phyloP scores from a whole-genome alignment of 2,797 vertebrate species.

The Sebastes umbrosus region DNA sequence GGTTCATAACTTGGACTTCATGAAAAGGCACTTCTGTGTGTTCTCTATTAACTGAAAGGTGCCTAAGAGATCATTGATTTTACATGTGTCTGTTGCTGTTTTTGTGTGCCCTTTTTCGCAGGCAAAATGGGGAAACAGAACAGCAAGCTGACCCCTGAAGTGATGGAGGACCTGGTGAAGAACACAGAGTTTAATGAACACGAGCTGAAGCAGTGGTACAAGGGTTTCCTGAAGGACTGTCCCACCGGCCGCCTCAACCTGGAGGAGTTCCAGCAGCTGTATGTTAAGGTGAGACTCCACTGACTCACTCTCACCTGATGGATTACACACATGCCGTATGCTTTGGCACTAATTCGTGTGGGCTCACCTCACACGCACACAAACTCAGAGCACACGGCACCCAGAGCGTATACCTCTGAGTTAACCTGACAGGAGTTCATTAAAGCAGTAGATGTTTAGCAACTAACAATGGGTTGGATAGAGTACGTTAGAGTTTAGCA shows the following conservation, averaged over 20 bases:
- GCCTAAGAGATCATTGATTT: not conserved
- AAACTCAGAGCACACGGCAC: not conserved
- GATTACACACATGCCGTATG: not conserved
- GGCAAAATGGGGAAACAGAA: conserved; percentile 97
- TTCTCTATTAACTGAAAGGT: not conserved
- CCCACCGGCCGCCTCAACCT: conserved; percentile 94
- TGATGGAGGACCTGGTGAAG: conserved; percentile 97
- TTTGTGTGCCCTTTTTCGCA: conserved; percentile 46
- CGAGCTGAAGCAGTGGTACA: conserved; percentile 98
- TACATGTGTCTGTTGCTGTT: not conserved
- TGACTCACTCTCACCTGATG: conserved; percentile 6
- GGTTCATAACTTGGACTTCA: not conserved
- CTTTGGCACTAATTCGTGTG: not conserved
- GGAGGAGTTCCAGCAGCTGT: conserved; percentile 96
- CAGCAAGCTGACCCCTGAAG: conserved; percentile 97
- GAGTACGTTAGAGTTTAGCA: not conserved
- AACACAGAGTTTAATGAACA: conserved; percentile 98
- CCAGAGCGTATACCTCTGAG: not conserved
- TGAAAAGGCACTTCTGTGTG: not conserved
- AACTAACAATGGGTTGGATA: not conserved
- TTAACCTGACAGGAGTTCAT: not conserved
- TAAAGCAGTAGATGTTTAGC: conserved; percentile 1
- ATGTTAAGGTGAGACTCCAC: conserved; percentile 88
- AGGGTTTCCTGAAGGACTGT: conserved; percentile 97
- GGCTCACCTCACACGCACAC: not conserved